phyloP scores from a whole-genome alignment of 2,888 invertebrate species.

The Netelia inedita region DNA sequence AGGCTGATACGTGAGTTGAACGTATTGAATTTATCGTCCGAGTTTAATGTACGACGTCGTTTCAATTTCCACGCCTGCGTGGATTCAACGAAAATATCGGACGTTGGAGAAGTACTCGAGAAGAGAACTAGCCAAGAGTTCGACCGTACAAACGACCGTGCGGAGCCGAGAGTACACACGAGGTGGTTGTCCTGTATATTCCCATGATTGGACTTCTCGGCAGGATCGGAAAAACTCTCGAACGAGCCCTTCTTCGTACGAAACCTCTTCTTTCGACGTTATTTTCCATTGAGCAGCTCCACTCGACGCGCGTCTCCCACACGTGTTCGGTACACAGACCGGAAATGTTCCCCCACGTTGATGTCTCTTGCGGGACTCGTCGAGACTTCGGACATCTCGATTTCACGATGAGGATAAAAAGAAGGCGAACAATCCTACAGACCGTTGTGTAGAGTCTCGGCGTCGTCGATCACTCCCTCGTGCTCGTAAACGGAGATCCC shows the following conservation, averaged over 20 bases:
- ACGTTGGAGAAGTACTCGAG: constrained; percentile 60
- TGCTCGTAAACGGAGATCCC: constrained; percentile 4
- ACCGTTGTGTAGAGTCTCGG: neutral
- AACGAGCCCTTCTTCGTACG: constrained; percentile 2
- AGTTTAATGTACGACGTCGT: constrained; percentile 51
- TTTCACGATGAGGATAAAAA: neutral
- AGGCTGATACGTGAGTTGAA: constrained; percentile 30
- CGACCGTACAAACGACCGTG: neutral
- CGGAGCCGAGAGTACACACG: neutral
- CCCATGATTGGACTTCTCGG: neutral
- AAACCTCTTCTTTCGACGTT: neutral
- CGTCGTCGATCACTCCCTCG: constrained; percentile 12
- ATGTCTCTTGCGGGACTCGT: constrained; percentile 24
- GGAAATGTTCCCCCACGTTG: neutral
- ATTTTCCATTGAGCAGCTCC: neutral
- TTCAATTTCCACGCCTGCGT: constrained; percentile 23
- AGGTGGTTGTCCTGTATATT: neutral
- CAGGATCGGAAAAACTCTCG: neutral
- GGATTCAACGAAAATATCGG: constrained; percentile 52
- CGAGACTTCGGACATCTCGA: constrained; percentile 24
- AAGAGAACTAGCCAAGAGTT: constrained; percentile 25
- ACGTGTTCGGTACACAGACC: neutral
- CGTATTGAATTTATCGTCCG: constrained; percentile 46
- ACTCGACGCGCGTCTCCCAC: neutral
- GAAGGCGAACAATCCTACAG: neutral